These are phyloP conservation scores for Epinotia demarniana DNA, from an alignment of 2,888 invertebrate species.

Conservation along the genomic window DNA sequence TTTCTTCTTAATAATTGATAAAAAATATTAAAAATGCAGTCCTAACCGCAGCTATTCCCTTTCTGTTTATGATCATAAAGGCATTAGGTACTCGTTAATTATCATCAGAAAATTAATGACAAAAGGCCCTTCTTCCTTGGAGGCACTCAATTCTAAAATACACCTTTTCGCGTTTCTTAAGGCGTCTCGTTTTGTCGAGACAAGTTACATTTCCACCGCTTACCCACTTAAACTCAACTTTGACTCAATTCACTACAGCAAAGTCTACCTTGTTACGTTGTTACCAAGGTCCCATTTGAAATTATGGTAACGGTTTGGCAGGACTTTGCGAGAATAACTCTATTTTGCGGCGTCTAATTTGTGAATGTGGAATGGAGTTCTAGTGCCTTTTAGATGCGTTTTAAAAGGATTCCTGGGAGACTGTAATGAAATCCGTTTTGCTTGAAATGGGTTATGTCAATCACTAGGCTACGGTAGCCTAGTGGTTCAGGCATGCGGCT, in stretches of 20 bases:
- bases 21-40: no score
- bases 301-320: not conserved
- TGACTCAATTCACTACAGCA: not conserved
- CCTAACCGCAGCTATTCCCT: no score
- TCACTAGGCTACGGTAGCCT: no score
- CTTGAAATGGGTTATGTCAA: conserved; percentile 19
- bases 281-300: not conserved
- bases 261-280: not conserved
- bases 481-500: no score
- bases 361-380: conserved; percentile 25
- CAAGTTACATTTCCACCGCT: conserved; percentile 29
- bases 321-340: conserved; percentile 8
- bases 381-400: conserved; percentile 22
- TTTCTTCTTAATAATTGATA: no score
- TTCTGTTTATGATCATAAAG: no score
- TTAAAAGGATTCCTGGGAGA: conserved; percentile 23
- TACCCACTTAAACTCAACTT: conserved; percentile 12
- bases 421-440: conserved; percentile 18
- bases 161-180: conserved; percentile 17
- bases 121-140: no score
- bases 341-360: conserved; percentile 25
- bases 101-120: no score
- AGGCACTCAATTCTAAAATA: conserved; percentile 14
- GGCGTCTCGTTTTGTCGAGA: conserved; percentile 14
- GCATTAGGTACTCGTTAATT: no score